phyloP scores from a whole-genome alignment of 92 coral and sea anemone genomes.

The Porites rus region DNA sequence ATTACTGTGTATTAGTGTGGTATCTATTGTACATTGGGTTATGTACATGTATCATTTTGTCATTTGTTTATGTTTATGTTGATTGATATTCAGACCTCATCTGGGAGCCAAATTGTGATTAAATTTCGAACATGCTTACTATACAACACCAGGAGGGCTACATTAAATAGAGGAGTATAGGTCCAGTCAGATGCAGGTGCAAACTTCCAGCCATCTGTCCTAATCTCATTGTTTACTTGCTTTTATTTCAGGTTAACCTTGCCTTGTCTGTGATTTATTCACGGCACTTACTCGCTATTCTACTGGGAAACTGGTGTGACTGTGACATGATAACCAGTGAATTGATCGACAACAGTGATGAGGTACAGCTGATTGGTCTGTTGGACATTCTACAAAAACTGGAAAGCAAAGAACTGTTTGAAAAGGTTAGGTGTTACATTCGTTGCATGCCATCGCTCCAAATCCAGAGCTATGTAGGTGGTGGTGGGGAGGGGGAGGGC shows the following conservation, averaged over 20 bases:
- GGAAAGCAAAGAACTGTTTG: constrained; percentile 88
- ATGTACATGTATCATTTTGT: no score
- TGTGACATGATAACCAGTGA: constrained; percentile 74
- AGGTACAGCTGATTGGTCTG: constrained; percentile 93
- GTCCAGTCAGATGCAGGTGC: no score
- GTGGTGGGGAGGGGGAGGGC: no score
- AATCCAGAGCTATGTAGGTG: no score
- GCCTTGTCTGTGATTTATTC: constrained; percentile 92
- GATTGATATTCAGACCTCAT: no score
- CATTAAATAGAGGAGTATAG: no score
- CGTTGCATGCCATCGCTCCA: background rate
- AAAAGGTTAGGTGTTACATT: constrained; percentile 60
- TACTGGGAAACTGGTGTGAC: constrained; percentile 93
- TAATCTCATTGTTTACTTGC: background rate
- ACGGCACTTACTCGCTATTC: constrained; percentile 86
- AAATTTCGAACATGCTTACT: no score
- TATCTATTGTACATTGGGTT: no score
- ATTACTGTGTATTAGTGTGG: no score
- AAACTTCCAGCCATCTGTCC: background rate
- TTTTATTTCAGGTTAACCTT: constrained; percentile 75
- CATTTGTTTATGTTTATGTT: no score
- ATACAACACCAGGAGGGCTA: no score
- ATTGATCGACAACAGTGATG: constrained; percentile 91
- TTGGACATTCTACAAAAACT: constrained; percentile 91
- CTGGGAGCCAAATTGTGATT: no score